These are phyloP conservation scores for Cirrhinus molitorella DNA, from an alignment of 2,797 vertebrate species.

Conservation along the genomic window DNA sequence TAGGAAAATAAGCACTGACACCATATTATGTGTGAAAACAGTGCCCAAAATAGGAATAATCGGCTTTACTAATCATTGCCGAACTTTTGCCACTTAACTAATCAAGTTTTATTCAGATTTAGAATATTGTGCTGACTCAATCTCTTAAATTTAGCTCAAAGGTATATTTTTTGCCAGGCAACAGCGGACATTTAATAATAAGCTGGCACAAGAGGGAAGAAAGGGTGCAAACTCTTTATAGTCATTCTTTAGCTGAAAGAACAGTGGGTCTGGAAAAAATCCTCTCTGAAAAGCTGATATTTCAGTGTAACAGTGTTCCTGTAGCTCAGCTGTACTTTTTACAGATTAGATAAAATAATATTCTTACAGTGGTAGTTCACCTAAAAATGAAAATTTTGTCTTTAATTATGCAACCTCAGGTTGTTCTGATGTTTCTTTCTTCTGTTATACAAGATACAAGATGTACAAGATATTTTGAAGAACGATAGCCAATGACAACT, in stretches of 20 bases:
- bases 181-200: background rate
- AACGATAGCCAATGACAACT: too few species aligned
- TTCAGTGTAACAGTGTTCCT: background rate
- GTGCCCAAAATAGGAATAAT: background rate
- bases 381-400: too few species aligned
- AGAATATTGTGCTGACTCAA: background rate
- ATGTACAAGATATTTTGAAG: too few species aligned
- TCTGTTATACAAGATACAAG: too few species aligned
- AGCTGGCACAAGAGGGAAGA: background rate
- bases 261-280: background rate
- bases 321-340: background rate
- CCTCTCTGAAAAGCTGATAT: background rate
- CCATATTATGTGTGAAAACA: background rate
- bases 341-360: too few species aligned
- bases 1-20: background rate
- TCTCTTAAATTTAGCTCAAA: background rate
- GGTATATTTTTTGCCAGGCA: background rate
- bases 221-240: background rate
- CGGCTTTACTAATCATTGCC: slow-evolving; percentile 19
- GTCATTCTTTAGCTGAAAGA: background rate
- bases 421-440: too few species aligned
- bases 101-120: background rate
- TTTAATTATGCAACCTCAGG: too few species aligned
- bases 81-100: slow-evolving; percentile 1
- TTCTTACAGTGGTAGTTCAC: background rate